Conservation (phyloP, 2,888 invertebrate species). For the Trilocha varians region DNA sequence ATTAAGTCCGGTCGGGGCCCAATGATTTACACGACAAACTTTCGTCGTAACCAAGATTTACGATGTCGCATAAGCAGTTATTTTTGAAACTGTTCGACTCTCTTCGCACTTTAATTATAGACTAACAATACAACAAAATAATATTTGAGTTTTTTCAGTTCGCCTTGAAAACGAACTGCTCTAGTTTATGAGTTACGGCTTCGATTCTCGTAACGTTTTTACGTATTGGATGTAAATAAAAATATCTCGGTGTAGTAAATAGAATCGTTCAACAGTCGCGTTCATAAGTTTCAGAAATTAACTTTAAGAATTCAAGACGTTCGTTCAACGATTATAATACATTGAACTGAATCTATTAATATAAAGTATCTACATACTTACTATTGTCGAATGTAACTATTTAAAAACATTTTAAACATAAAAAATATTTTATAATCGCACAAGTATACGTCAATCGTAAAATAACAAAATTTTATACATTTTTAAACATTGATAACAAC, state of each 20-base stretch:
- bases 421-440: no score
- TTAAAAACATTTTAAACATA: no score
- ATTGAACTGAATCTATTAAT: no score
- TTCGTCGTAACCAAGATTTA: conserved; percentile 62
- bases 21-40: conserved; percentile 58
- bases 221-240: conserved; percentile 15
- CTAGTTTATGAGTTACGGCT: conserved; percentile 27
- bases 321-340: background rate
- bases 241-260: conserved; percentile 9
- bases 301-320: background rate
- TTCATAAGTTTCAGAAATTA: conserved; percentile 1
- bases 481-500: background rate
- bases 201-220: conserved; percentile 11
- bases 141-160: conserved; percentile 43
- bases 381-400: no score
- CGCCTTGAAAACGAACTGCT: conserved; percentile 43
- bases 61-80: conserved; percentile 57
- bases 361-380: no score
- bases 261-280: conserved; percentile 1
- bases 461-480: background rate
- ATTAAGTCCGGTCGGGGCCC: conserved; percentile 40
- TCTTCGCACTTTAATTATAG: conserved; percentile 66
- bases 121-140: conserved; percentile 57
- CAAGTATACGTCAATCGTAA: no score
- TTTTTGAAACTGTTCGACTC: conserved; percentile 60